Evolutionary conservation across 1,140 invertebrate genomes (phyloP).

Genomic region (Leptestheria dahalacensis): DNA sequence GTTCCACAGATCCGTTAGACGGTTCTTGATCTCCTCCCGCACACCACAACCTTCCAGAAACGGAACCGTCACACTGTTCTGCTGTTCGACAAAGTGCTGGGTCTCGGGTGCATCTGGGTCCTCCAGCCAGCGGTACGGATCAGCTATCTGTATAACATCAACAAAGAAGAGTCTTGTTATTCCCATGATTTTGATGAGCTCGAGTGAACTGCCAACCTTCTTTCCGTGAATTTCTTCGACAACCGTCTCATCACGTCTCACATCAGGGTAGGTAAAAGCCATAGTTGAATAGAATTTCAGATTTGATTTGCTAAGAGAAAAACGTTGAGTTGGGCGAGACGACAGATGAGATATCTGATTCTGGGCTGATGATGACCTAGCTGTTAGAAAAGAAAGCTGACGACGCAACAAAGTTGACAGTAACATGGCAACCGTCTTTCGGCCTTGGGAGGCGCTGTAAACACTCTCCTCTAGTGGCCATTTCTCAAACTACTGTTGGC

Average conservation of each 20-base stretch:
- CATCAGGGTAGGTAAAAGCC: conserved; percentile 50
- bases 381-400: no score
- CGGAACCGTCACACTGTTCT: conserved; percentile 77
- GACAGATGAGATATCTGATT: no score
- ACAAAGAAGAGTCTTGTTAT: conserved; percentile 5
- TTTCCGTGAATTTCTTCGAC: conserved; percentile 67
- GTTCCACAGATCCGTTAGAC: conserved; percentile 83
- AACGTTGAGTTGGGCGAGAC: no score
- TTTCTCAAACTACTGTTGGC: no score
- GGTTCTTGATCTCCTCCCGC: conserved; percentile 51
- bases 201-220: conserved; percentile 40
- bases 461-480: no score
- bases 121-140: conserved; percentile 94
- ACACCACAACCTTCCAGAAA: conserved; percentile 63
- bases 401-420: no score
- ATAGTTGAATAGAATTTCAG: conserved; percentile 9
- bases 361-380: no score
- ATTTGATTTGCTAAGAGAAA: background rate
- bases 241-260: conserved; percentile 55
- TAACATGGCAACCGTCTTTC: background rate
- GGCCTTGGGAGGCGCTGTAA: background rate
- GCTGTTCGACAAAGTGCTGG: conserved; percentile 74
- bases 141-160: conserved; percentile 47
- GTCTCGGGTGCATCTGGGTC: conserved; percentile 87
- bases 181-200: background rate